Percentiles rank a stretch among this genome's conserved stretches.
Conservation (phyloP, 37 sponge, comb jelly and placozoan species). For the Bolinopsis microptera region DNA sequence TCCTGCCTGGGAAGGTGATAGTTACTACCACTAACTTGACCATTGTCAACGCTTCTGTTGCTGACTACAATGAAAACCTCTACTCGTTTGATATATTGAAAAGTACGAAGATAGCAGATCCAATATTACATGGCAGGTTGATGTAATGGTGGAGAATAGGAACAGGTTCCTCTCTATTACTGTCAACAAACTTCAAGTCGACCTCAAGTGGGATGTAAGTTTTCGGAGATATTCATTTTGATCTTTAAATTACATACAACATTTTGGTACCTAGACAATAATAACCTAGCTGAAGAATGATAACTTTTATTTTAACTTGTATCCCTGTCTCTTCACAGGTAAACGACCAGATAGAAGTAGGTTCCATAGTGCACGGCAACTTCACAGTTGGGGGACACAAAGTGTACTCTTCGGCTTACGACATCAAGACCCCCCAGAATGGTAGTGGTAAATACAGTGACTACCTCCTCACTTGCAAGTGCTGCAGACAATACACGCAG, state of each 20-base stretch:
- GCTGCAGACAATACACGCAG: neutral
- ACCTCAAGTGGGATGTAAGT: conserved; percentile 5
- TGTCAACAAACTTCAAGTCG: neutral
- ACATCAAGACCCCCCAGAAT: neutral
- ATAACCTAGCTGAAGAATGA: too few relatives aligned
- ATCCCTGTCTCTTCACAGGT: neutral
- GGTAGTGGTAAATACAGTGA: neutral
- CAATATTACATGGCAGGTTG: neutral
- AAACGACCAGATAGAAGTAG: neutral
- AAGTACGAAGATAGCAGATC: neutral
- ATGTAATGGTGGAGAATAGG: neutral
- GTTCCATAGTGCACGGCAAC: neutral
- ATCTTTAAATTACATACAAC: neutral
- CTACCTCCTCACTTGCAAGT: neutral
- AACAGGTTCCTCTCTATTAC: conserved; percentile 1
- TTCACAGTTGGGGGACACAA: neutral
- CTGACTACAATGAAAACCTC: neutral
- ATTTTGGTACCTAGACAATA: too few relatives aligned
- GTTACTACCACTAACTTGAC: neutral
- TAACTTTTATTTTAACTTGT: too few relatives aligned
- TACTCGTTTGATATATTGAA: neutral
- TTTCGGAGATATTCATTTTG: neutral
- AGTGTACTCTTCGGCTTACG: neutral
- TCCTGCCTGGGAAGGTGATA: conserved; percentile 1
- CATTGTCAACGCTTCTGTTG: neutral